Percentiles rank a stretch among this genome's conserved stretches.
phyloP scores from a whole-genome alignment of 2,797 vertebrate genomes.

The Sebastolobus altivelis region DNA sequence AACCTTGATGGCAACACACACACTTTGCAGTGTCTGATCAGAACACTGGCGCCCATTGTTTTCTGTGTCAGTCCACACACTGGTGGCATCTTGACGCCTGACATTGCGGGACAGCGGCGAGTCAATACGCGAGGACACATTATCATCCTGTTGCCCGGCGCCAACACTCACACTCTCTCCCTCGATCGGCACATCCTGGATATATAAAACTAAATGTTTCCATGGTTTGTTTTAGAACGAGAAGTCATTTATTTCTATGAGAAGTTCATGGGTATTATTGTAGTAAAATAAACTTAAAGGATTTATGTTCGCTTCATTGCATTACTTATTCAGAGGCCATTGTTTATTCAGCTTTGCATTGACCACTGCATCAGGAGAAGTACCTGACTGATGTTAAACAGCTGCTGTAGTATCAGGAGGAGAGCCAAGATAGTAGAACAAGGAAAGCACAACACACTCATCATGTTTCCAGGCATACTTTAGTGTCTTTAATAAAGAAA shows the following conservation, averaged over 20 bases:
- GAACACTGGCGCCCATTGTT: constrained; percentile 7
- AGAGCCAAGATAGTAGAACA: neutral
- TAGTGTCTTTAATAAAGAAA: neutral
- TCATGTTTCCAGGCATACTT: neutral
- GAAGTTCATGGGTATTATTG: neutral
- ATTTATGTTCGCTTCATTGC: neutral
- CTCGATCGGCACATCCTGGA: neutral
- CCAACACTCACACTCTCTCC: neutral
- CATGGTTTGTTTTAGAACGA: neutral
- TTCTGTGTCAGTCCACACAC: neutral
- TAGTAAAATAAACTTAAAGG: neutral
- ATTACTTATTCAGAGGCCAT: neutral
- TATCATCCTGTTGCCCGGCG: neutral
- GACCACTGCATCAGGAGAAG: neutral
- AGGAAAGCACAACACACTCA: neutral
- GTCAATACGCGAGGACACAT: neutral
- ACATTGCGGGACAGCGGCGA: neutral
- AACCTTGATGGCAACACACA: neutral
- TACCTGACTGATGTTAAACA: neutral
- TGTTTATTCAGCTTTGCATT: neutral
- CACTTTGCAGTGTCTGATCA: neutral
- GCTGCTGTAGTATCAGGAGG: neutral
- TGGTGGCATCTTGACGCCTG: neutral
- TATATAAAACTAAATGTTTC: neutral
- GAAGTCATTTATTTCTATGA: neutral